Evolutionary conservation across 2,797 vertebrate genomes (phyloP).

Genomic region (Sciaenops ocellatus): DNA sequence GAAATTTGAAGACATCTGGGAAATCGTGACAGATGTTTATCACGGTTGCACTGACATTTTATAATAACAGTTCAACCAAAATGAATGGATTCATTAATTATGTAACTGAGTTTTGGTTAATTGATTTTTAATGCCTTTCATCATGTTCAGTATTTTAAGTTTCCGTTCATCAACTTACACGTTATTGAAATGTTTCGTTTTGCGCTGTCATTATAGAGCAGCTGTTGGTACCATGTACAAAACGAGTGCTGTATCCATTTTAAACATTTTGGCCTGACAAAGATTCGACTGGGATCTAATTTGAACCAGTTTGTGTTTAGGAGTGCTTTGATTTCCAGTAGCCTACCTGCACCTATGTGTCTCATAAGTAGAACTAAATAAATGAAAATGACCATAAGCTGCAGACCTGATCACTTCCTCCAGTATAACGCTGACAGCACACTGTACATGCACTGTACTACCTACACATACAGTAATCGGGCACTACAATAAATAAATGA

Average conservation of each 20-base stretch:
- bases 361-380: background rate
- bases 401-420: background rate
- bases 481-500: constrained; percentile 32
- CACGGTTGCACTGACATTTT: too few species aligned
- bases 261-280: background rate
- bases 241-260: background rate
- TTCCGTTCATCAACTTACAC: too few species aligned
- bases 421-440: background rate
- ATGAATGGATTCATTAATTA: too few species aligned
- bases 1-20: too few species aligned
- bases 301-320: background rate
- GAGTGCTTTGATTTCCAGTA: background rate
- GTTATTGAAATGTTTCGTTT: too few species aligned
- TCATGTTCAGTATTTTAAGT: too few species aligned
- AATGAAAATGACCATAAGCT: background rate
- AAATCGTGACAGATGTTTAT: background rate
- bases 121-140: too few species aligned
- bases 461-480: constrained; percentile 10
- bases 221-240: background rate
- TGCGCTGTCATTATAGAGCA: background rate
- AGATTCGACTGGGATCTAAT: background rate
- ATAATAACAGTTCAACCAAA: too few species aligned
- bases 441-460: constrained; percentile 1
- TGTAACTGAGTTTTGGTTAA: too few species aligned
- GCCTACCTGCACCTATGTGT: background rate